phyloP scores from a whole-genome alignment of 1,140 invertebrate genomes.

The Pogonomyrmex californicus region DNA sequence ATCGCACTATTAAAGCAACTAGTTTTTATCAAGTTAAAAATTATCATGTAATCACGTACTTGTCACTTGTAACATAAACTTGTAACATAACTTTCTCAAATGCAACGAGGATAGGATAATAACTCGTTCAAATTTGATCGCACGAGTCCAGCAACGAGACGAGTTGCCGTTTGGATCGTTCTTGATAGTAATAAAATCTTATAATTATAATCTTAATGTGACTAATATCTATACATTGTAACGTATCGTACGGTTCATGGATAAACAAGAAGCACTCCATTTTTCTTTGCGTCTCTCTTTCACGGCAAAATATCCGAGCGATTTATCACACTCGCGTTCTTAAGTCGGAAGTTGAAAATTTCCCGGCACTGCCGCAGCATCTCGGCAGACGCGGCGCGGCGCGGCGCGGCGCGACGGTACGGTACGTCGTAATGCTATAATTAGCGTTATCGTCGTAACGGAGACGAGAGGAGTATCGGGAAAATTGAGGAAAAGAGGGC shows the following conservation, averaged over 20 bases:
- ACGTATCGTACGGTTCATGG: neutral
- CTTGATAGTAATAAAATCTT: neutral
- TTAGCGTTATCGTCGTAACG: conserved; percentile 74
- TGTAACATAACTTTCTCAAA: neutral
- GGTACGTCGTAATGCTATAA: conserved; percentile 64
- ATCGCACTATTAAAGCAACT: neutral
- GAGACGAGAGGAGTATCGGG: conserved; percentile 71
- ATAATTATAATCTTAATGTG: neutral
- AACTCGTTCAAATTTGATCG: neutral
- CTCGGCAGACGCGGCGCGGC: conserved; percentile 41
- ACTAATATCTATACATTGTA: neutral
- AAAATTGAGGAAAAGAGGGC: conserved; percentile 76
- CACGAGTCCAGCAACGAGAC: neutral
- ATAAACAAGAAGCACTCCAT: neutral
- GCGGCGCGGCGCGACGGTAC: conserved; percentile 47
- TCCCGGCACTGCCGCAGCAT: neutral
- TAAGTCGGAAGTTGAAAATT: conserved; percentile 59
- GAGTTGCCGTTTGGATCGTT: neutral
- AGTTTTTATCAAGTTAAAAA: conserved; percentile 10
- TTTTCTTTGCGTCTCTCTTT: conserved; percentile 6
- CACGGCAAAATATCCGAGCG: conserved; percentile 32
- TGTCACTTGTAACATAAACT: neutral
- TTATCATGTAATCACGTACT: neutral
- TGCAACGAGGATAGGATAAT: neutral
- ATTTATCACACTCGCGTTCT: conserved; percentile 57